Conservation (phyloP, 2,113 vertebrate species). For the Nyctibius bracteatus region DNA sequence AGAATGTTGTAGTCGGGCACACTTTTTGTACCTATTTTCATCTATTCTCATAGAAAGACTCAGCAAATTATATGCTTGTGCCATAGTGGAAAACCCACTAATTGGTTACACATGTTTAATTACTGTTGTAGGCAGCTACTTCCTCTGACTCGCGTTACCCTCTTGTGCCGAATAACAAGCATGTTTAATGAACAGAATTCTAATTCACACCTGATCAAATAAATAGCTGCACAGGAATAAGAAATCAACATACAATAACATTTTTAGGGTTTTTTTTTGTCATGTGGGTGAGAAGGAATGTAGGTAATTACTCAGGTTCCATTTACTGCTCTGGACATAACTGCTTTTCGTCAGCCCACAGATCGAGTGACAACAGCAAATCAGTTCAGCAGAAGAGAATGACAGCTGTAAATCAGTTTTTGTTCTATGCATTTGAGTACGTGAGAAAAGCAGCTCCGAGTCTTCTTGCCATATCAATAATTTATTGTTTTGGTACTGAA, state of each 20-base stretch:
- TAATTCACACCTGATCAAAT: slow-evolving; percentile 91
- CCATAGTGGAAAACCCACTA: slow-evolving; percentile 86
- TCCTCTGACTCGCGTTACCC: slow-evolving; percentile 84
- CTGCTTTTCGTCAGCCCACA: slow-evolving; percentile 64
- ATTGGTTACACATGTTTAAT: slow-evolving; percentile 99
- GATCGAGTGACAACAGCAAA: slow-evolving; percentile 56
- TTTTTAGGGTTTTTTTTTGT: slow-evolving; percentile 13
- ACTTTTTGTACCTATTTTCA: slow-evolving; percentile 79
- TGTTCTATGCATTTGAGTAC: not conserved
- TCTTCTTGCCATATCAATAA: not conserved
- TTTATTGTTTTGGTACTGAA: not conserved
- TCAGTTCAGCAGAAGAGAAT: slow-evolving; percentile 39
- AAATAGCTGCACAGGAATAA: slow-evolving; percentile 67
- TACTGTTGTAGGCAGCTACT: slow-evolving; percentile 91
- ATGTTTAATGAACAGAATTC: slow-evolving; percentile 77
- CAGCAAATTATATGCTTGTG: slow-evolving; percentile 91
- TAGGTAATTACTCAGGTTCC: slow-evolving; percentile 19
- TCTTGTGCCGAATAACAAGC: slow-evolving; percentile 83
- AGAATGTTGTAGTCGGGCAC: slow-evolving; percentile 68
- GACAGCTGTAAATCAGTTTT: slow-evolving; percentile 61
- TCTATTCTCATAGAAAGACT: slow-evolving; percentile 80
- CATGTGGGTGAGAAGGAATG: not conserved
- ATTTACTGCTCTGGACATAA: slow-evolving; percentile 36
- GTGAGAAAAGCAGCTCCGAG: slow-evolving; percentile 15
- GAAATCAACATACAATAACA: slow-evolving; percentile 57